Percentiles rank a stretch among this genome's conserved stretches.
These are phyloP conservation scores for Hylaeus anthracinus DNA, from an alignment of 1,140 invertebrate genomes.

Conservation along the genomic window DNA sequence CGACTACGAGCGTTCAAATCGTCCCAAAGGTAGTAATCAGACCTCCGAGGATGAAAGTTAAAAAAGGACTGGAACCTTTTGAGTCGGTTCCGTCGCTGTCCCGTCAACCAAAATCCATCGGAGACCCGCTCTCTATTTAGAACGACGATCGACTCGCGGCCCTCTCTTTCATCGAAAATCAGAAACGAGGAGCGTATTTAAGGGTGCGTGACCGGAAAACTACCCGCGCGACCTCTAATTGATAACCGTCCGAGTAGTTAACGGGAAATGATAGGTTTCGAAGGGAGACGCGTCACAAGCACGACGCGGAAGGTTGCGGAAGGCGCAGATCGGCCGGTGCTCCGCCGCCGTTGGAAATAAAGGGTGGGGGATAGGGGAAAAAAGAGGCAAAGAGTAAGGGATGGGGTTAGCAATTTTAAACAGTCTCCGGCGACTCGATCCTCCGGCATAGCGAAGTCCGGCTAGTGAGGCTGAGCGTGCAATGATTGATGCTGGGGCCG, in stretches of 20 bases:
- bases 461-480: constrained; percentile 71
- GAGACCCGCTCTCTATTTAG: not conserved
- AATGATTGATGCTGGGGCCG: constrained; percentile 78
- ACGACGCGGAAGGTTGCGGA: constrained; percentile 40
- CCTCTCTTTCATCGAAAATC: constrained; percentile 48
- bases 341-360: constrained; percentile 16
- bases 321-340: constrained; percentile 35
- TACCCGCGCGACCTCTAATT: constrained; percentile 54
- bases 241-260: constrained; percentile 54
- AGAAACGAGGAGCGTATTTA: constrained; percentile 44
- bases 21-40: too few species aligned
- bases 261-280: constrained; percentile 60
- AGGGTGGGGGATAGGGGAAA: constrained; percentile 9
- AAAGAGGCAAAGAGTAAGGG: not conserved
- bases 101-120: not conserved
- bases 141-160: not conserved
- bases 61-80: not conserved
- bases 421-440: constrained; percentile 66
- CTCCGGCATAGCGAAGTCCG: constrained; percentile 64
- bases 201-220: constrained; percentile 48
- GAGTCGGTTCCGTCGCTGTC: not conserved
- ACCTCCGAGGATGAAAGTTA: not conserved
- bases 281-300: constrained; percentile 51
- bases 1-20: not conserved
- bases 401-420: constrained; percentile 64